Percentiles rank a stretch among this genome's conserved stretches.
Evolutionary conservation across 2,113 vertebrate species (phyloP).

Genomic region (Collichthys lucidus): DNA sequence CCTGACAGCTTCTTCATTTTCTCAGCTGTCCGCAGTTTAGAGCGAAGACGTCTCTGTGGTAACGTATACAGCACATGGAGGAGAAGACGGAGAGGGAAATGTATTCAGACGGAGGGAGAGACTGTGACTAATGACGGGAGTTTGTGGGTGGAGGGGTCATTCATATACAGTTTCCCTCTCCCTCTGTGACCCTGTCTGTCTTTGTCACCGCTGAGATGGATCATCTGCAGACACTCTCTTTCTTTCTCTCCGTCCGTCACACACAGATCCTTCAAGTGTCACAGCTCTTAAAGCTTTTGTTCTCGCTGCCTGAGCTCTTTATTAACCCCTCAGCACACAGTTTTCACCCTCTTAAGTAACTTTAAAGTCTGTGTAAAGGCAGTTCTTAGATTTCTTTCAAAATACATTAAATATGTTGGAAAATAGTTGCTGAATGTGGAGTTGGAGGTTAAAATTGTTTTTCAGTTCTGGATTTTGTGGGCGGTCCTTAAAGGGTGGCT

Average conservation of each 20-base stretch:
- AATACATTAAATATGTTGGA: too few species aligned
- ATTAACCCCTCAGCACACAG: conserved; percentile 38
- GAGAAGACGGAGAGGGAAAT: conserved; percentile 30
- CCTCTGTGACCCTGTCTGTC: conserved; percentile 69
- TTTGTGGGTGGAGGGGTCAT: conserved; percentile 68
- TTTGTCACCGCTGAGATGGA: conserved; percentile 71
- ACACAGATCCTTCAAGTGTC: conserved; percentile 48
- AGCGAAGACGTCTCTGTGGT: conserved; percentile 56
- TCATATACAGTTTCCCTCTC: conserved; percentile 77
- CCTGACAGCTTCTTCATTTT: conserved; percentile 69
- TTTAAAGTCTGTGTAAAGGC: not conserved
- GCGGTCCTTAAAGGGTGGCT: too few species aligned
- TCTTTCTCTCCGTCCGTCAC: not conserved
- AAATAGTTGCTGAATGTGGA: too few species aligned
- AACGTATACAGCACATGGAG: conserved; percentile 38
- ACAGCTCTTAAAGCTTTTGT: conserved; percentile 56
- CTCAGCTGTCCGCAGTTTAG: conserved; percentile 64
- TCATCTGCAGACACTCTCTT: conserved; percentile 61
- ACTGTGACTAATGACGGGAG: conserved; percentile 69
- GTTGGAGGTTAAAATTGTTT: too few species aligned
- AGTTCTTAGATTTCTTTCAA: too few species aligned
- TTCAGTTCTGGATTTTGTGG: too few species aligned
- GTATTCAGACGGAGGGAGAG: conserved; percentile 19
- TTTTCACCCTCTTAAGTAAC: not conserved
- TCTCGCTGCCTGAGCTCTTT: conserved; percentile 54